Base-by-base conservation (phyloP, 2,888 invertebrate genomes). In the Cecidostiba fungosa region DNA sequence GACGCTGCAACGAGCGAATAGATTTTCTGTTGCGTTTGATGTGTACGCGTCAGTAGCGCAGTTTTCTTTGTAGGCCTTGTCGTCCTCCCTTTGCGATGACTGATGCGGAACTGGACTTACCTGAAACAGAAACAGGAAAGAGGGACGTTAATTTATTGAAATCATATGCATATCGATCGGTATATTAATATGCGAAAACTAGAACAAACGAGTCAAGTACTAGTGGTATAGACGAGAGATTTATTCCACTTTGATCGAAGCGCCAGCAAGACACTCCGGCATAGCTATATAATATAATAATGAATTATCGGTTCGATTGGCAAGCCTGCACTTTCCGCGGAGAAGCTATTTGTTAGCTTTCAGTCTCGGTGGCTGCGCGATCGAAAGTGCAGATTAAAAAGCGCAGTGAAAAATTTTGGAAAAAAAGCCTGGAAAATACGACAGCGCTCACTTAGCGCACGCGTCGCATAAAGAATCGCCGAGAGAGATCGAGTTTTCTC, bases 121-220 rank as follows among this genome's bases (percentile, higher is more conserved):
- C 90, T 90, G 88, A 77, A 90, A 90, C 89, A 90, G 32, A 88
- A 81, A 78, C 83, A 82, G 82, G 39, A 84, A 50, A 14, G 12
- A 74, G 3, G 66, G 8, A 14, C 14, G 29, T 66, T 66, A 26
- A 66, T 66, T 66, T 66, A 66, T 26, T 66, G 29, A 66, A 66
- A 66, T 66, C 16, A 62, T 26, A 12, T n/a, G 62, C 23, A 66
- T 12, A 59, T 59, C 54, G 4, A 23, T 59, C 4, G 54, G 54
- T 59, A 16, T 59, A n/a, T 59, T 43, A 43, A 59, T 23, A 19
- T 10, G n/a, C n/a, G 16, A 59, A 59, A 59, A 59, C 23, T n/a
- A 59, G 19, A 59, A 59, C 23, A 59, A 59, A 23, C 54, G 23
- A 50, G n/a, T 16, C n/a, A 23, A 3, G 54, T 16, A 6, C 1